Evolutionary conservation across 92 coral and sea anemone genomes (phyloP).

Genomic region (Micromussa lordhowensis): DNA sequence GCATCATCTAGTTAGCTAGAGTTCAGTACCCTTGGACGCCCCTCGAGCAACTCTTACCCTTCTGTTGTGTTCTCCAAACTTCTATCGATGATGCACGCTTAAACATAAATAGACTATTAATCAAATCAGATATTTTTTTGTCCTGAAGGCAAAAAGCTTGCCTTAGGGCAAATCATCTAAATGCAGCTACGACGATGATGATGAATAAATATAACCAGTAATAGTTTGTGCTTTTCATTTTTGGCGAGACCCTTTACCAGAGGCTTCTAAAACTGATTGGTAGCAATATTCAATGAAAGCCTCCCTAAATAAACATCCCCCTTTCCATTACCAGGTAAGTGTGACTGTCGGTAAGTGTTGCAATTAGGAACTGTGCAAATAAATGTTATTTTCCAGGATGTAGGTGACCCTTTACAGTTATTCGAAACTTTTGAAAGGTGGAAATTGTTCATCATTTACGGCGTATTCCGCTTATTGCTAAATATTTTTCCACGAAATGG

Average conservation of each 20-base stretch:
- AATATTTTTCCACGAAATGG: background rate
- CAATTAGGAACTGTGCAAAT: background rate
- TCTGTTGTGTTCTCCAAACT: no score
- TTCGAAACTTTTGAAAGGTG: background rate
- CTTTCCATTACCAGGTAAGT: background rate
- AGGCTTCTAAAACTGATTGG: background rate
- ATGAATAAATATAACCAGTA: background rate
- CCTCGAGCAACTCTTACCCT: no score
- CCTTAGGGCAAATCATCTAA: background rate
- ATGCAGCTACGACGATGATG: background rate
- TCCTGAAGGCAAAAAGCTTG: background rate
- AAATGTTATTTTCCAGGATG: background rate
- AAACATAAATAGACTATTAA: no score
- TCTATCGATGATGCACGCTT: no score
- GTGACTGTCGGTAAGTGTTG: no score
- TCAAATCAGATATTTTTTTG: background rate
- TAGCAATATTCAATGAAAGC: background rate
- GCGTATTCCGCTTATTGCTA: background rate
- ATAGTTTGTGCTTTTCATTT: background rate
- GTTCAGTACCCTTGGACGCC: no score
- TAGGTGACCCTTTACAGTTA: background rate
- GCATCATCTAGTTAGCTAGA: no score
- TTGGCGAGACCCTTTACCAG: background rate
- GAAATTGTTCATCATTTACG: background rate
- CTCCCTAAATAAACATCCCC: background rate